phyloP scores from a whole-genome alignment of 53 echinoderm and acorn worm species.

The Holothuria leucospilota region DNA sequence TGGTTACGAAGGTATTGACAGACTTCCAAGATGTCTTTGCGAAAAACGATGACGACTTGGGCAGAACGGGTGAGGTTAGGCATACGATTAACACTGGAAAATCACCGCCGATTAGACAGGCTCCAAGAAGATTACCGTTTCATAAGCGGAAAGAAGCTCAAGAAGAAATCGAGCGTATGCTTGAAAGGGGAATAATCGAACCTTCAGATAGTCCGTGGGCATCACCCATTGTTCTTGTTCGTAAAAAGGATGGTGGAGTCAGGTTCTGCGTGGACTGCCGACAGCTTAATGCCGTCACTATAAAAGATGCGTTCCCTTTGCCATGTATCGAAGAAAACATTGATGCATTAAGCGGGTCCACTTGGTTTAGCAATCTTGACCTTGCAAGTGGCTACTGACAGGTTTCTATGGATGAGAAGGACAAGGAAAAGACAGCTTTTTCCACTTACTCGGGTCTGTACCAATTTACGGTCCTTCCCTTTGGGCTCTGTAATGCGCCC shows the following conservation, averaged over 20 bases:
- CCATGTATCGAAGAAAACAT: neutral
- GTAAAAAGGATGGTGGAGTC: slow-evolving; percentile 25
- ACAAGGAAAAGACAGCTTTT: neutral
- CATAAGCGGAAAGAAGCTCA: neutral
- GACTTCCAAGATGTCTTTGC: slow-evolving; percentile 24
- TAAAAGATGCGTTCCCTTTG: neutral
- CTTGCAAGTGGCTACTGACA: neutral
- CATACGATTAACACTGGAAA: too few relatives aligned
- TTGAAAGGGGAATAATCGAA: neutral
- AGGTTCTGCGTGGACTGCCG: slow-evolving; percentile 11
- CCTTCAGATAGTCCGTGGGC: slow-evolving; percentile 25
- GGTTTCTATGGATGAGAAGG: neutral
- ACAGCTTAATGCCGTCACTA: neutral
- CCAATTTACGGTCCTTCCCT: slow-evolving; percentile 25
- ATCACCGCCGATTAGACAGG: neutral
- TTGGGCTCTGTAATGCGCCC: slow-evolving; percentile 38
- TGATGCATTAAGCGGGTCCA: neutral
- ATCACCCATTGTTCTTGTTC: slow-evolving; percentile 8
- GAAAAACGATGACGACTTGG: neutral
- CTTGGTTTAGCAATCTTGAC: slow-evolving; percentile 10
- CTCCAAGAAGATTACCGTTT: neutral
- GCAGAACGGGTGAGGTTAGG: neutral
- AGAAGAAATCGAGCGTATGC: neutral
- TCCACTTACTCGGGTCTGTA: neutral
- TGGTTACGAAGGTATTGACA: neutral